Conservation (phyloP, 1,140 invertebrate genomes). For the Pseudomyrmex flavicornis region DNA sequence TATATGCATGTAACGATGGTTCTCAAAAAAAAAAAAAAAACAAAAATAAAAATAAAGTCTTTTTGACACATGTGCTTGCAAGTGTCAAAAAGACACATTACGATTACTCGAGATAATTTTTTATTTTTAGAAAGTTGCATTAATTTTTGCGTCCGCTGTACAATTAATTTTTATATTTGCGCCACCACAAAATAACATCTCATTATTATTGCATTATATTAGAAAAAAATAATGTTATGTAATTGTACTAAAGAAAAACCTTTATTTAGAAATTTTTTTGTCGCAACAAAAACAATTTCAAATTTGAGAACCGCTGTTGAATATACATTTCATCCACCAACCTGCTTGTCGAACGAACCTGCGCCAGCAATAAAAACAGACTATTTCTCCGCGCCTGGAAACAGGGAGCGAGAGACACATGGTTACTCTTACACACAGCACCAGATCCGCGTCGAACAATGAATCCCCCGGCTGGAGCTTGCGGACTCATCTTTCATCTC, state of each 20-base stretch:
- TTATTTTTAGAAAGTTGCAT: too few species aligned
- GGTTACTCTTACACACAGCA: slow-evolving; percentile 49
- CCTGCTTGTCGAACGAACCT: slow-evolving; percentile 64
- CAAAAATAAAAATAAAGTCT: too few species aligned
- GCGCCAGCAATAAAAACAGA: slow-evolving; percentile 51
- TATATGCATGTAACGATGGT: slow-evolving; percentile 15
- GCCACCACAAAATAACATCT: neutral
- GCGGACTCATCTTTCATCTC: slow-evolving; percentile 81
- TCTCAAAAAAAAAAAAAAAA: slow-evolving; percentile 16
- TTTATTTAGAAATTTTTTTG: neutral
- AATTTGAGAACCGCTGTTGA: slow-evolving; percentile 48
- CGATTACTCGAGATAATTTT: too few species aligned
- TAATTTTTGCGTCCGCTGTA: neutral
- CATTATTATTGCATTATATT: neutral
- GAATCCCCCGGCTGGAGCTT: slow-evolving; percentile 64
- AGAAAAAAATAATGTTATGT: neutral
- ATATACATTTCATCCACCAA: slow-evolving; percentile 44
- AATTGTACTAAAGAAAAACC: neutral
- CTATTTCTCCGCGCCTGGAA: slow-evolving; percentile 12
- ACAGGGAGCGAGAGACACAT: slow-evolving; percentile 39
- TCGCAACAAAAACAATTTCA: neutral
- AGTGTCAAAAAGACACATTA: too few species aligned
- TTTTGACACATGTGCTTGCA: too few species aligned
- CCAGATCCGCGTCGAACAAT: slow-evolving; percentile 72
- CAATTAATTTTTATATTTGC: neutral